Evolutionary conservation across 2,797 vertebrate species (phyloP).

Genomic region (Atherinosoma microstoma): DNA sequence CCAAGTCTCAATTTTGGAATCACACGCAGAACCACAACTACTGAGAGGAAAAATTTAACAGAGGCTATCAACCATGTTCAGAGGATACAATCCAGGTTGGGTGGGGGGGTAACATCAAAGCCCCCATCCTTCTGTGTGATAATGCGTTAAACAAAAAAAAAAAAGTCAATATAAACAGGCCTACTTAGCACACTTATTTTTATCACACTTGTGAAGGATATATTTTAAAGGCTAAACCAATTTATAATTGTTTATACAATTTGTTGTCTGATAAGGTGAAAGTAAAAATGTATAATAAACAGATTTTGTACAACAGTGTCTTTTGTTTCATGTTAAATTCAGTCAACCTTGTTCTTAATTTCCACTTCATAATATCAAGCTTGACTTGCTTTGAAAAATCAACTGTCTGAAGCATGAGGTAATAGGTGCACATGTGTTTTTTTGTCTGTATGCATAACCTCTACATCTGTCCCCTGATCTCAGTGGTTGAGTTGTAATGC

Average conservation of each 20-base stretch:
- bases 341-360: neutral
- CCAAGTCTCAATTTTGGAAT: neutral
- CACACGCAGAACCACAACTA: neutral
- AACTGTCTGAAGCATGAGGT: neutral
- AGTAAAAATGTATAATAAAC: neutral
- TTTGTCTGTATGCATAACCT: neutral
- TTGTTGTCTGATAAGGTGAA: no score
- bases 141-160: no score
- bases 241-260: neutral
- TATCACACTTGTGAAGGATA: neutral
- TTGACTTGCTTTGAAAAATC: no score
- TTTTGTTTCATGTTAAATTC: neutral
- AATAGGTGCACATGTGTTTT: neutral
- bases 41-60: neutral
- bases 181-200: neutral
- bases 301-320: neutral
- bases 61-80: neutral
- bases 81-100: neutral
- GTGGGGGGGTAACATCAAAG: no score
- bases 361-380: neutral
- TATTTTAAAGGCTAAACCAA: neutral
- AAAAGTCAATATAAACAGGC: neutral
- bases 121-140: no score
- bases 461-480: neutral
- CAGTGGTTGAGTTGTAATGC: constrained; percentile 7